phyloP scores from a whole-genome alignment of 2,888 invertebrate species.

The Polydrusus pterygomalis region DNA sequence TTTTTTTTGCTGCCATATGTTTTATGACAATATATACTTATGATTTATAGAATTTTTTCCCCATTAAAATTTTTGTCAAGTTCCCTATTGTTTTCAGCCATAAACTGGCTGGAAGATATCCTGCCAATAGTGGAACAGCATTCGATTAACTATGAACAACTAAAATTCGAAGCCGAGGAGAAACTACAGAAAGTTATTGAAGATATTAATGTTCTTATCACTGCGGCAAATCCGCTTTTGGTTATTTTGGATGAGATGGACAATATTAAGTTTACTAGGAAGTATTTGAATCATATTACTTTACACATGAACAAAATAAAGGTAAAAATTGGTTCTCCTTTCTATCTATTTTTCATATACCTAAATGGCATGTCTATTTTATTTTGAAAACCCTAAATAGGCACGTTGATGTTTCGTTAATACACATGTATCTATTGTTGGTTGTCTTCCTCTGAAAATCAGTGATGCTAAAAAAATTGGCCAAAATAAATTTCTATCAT shows the following conservation, averaged over 20 bases:
- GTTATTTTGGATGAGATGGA: constrained; percentile 89
- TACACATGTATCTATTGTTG: no score
- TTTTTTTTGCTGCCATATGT: no score
- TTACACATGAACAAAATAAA: constrained; percentile 83
- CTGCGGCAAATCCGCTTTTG: constrained; percentile 83
- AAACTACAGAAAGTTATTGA: constrained; percentile 81
- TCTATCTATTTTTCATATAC: no score
- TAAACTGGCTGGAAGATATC: constrained; percentile 88
- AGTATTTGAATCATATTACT: constrained; percentile 85
- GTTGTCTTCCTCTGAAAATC: no score
- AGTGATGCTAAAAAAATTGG: no score
- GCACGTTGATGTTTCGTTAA: no score
- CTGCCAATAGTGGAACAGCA: constrained; percentile 87
- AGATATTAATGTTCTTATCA: constrained; percentile 81
- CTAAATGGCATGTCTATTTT: no score
- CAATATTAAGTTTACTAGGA: constrained; percentile 82
- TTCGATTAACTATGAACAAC: constrained; percentile 83
- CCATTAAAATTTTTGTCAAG: no score
- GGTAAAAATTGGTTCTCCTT: constrained; percentile 13
- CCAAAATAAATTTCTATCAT: no score
- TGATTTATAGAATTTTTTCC: no score
- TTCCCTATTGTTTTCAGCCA: constrained; percentile 73
- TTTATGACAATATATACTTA: no score
- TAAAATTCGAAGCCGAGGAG: constrained; percentile 90
- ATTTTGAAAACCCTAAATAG: no score